phyloP scores from a whole-genome alignment of 2,797 vertebrate genomes.

The Syngnathus rostellatus region DNA sequence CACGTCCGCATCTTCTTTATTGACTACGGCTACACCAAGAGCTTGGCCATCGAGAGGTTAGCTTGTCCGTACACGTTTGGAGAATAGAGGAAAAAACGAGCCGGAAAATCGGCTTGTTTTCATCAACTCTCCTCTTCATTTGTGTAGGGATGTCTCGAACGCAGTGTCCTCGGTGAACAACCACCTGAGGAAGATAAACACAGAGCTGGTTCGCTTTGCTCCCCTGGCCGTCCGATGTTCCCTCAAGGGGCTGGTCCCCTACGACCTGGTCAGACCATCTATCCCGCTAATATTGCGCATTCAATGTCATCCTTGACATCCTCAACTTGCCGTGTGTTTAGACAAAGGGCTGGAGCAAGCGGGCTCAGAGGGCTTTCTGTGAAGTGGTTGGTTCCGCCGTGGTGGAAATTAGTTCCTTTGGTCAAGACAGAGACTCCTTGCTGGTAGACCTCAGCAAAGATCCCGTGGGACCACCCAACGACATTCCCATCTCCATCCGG shows the following conservation, averaged over 20 bases:
- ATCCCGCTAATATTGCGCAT: neutral
- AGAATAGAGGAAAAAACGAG: neutral
- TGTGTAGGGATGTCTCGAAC: neutral
- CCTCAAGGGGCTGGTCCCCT: slow-evolving; percentile 67
- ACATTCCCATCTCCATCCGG: slow-evolving; percentile 56
- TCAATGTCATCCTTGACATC: neutral
- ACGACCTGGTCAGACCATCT: slow-evolving; percentile 51
- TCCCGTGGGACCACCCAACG: slow-evolving; percentile 36
- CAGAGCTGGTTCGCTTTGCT: slow-evolving; percentile 37
- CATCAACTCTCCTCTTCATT: neutral
- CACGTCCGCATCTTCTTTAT: slow-evolving; percentile 44
- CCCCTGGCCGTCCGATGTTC: slow-evolving; percentile 65
- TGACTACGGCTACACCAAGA: slow-evolving; percentile 53
- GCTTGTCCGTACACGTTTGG: slow-evolving; percentile 27
- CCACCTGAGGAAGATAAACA: slow-evolving; percentile 46
- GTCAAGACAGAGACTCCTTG: slow-evolving; percentile 53
- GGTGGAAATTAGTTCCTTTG: slow-evolving; percentile 58
- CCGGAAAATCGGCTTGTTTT: neutral
- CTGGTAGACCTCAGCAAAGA: slow-evolving; percentile 68
- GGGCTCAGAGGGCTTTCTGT: slow-evolving; percentile 52
- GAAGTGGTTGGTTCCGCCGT: slow-evolving; percentile 40
- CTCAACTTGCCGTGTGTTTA: slow-evolving; percentile 15
- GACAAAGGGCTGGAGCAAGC: slow-evolving; percentile 60
- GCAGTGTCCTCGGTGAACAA: slow-evolving; percentile 40
- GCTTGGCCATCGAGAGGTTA: neutral